Base-by-base conservation (phyloP, 2,797 vertebrate genomes). In the Rhynchotus rufescens region DNA sequence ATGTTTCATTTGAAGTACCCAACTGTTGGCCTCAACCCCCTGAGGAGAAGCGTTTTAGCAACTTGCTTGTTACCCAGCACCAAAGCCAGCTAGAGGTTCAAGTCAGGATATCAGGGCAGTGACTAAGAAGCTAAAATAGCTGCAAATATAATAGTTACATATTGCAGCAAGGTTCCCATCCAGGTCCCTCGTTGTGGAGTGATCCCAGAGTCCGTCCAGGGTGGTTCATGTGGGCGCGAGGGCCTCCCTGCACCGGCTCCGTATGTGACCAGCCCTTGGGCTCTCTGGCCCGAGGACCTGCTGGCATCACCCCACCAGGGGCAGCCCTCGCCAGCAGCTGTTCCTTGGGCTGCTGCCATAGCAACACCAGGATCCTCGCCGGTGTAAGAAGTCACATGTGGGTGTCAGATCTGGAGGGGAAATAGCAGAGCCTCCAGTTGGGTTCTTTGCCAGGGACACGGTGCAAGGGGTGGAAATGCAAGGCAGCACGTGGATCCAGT, bases 41-140 rank as follows among this genome's bases (percentile, higher is more conserved):
- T 54, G 40, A 61, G 10, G 64, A 79, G 69, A 75, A 71, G 21
- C 4, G 36, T 87, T 74, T 61, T 65, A 54, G 75, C 84, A 54
- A 36, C 57, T 85, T 25, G 12, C 42, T 66, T 71, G 74, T 89
- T 88, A 80, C 64, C 76, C 93, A 89, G 89, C 84, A 83, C 66
- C 40, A 54, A 10, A 67, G 52, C 64, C 60, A 84, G 52, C 74
- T 52, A 9, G 15, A 59, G 71, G 64, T 86, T 89, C 62, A 66
- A 30, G 49, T 76, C 57, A 59, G 74, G 57, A 92, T 83, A 61
- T 79, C 89, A 84, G 77, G 61, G 47, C 34, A 54, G 77, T 89
- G 92, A 95, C 60, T 79, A 93, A 95, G 83, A 74, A 86, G 47
- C 74, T 89, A 86, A 92, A 95, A 95, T 88, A 94, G 78, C 61